Percentiles rank a stretch among this genome's conserved stretches.
phyloP scores from a whole-genome alignment of 1,140 invertebrate genomes.

The Trypoxylus dichotomus region DNA sequence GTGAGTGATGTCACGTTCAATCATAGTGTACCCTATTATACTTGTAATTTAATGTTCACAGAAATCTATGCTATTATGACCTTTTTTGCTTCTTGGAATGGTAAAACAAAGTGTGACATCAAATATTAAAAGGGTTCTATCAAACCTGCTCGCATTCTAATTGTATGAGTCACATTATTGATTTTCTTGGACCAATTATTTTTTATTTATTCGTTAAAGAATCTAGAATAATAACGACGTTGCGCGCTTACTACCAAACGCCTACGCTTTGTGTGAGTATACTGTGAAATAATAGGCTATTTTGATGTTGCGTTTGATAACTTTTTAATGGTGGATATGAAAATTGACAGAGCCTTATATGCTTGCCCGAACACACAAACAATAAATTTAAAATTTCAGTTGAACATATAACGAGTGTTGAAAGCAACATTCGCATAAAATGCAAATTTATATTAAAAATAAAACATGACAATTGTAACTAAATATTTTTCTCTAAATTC shows the following conservation, averaged over 20 bases:
- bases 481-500: neutral
- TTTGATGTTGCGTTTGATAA: neutral
- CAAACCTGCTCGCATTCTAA: neutral
- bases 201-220: neutral
- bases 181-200: neutral
- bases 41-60: neutral
- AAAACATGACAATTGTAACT: too few species aligned
- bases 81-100: neutral
- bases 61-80: neutral
- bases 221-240: neutral
- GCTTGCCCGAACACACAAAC: neutral
- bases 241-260: neutral
- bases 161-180: neutral
- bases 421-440: too few species aligned
- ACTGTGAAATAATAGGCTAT: neutral
- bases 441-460: neutral
- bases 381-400: neutral
- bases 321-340: neutral
- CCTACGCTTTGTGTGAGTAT: neutral
- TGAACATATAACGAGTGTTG: too few species aligned
- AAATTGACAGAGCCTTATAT: neutral
- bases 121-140: neutral
- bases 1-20: neutral
- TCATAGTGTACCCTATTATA: neutral
- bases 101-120: neutral